These are phyloP conservation scores for Halesus radiatus DNA, from an alignment of 1,140 invertebrate species.

Conservation along the genomic window DNA sequence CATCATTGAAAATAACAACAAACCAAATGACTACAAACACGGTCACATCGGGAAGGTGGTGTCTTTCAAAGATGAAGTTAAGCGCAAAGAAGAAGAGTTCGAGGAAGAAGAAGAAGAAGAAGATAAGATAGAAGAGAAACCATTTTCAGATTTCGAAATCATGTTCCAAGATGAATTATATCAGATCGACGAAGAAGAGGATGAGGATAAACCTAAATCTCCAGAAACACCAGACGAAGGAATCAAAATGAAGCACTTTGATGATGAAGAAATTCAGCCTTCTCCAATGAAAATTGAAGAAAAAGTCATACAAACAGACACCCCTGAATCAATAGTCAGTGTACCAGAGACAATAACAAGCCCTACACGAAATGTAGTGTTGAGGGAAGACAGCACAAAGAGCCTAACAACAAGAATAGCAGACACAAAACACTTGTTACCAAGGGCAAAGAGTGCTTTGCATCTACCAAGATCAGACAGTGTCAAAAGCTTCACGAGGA, in stretches of 20 bases:
- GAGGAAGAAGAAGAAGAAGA: slow-evolving; percentile 65
- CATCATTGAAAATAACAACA: neutral
- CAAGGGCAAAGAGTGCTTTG: slow-evolving; percentile 55
- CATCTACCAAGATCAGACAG: slow-evolving; percentile 65
- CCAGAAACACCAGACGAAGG: slow-evolving; percentile 29
- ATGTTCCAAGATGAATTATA: slow-evolving; percentile 70
- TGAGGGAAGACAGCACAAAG: slow-evolving; percentile 39
- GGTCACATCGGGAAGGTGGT: slow-evolving; percentile 46
- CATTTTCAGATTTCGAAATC: slow-evolving; percentile 69
- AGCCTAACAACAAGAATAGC: slow-evolving; percentile 20
- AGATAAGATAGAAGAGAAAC: slow-evolving; percentile 61
- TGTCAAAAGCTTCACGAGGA: slow-evolving; percentile 64
- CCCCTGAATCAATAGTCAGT: neutral
- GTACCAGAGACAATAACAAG: neutral
- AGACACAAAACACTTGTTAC: neutral
- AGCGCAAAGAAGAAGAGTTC: slow-evolving; percentile 27
- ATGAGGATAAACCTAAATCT: slow-evolving; percentile 56
- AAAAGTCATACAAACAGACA: neutral
- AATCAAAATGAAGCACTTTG: slow-evolving; percentile 40
- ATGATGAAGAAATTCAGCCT: neutral
- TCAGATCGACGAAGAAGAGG: slow-evolving; percentile 69
- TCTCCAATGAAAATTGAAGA: neutral
- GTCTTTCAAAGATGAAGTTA: slow-evolving; percentile 59
- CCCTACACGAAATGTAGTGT: slow-evolving; percentile 9
- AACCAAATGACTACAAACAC: slow-evolving; percentile 34